Evolutionary conservation across 2,113 vertebrate genomes (phyloP).

Genomic region (Gnathonemus echidnorhynchus): DNA sequence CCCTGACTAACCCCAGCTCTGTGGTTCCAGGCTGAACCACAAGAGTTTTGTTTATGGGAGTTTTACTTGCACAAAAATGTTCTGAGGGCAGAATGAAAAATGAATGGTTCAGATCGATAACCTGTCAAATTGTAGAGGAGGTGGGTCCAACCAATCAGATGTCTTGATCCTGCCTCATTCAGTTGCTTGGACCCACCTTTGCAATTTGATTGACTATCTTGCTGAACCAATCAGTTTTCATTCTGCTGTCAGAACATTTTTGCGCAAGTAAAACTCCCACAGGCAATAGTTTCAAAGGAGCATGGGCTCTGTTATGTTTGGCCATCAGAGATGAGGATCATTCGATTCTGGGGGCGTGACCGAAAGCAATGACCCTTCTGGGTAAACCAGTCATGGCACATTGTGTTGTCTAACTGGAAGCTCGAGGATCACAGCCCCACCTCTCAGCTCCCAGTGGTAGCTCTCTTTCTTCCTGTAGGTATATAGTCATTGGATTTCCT

Average conservation of each 20-base stretch:
- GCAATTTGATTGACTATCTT: too few relatives aligned
- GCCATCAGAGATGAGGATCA: neutral
- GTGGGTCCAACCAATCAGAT: too few relatives aligned
- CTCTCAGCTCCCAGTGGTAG: neutral
- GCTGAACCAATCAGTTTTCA: too few relatives aligned
- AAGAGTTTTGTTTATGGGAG: neutral
- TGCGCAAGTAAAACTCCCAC: too few relatives aligned
- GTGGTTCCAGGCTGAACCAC: neutral
- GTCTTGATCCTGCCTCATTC: too few relatives aligned
- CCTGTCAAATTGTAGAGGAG: too few relatives aligned
- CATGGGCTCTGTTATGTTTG: neutral
- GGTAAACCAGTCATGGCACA: neutral
- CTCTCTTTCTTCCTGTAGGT: neutral
- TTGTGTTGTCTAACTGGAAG: neutral
- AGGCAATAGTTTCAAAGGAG: neutral
- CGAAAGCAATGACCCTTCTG: neutral
- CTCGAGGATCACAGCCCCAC: neutral
- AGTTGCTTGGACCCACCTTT: too few relatives aligned
- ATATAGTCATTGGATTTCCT: neutral
- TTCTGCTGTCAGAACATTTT: too few relatives aligned
- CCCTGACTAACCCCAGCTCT: neutral
- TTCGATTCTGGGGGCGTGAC: neutral
- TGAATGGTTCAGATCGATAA: too few relatives aligned
- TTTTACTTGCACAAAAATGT: too few relatives aligned
- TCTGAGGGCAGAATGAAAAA: too few relatives aligned